Evolutionary conservation across 2,888 invertebrate genomes (phyloP).

Genomic region (Cheilosia vernalis): DNA sequence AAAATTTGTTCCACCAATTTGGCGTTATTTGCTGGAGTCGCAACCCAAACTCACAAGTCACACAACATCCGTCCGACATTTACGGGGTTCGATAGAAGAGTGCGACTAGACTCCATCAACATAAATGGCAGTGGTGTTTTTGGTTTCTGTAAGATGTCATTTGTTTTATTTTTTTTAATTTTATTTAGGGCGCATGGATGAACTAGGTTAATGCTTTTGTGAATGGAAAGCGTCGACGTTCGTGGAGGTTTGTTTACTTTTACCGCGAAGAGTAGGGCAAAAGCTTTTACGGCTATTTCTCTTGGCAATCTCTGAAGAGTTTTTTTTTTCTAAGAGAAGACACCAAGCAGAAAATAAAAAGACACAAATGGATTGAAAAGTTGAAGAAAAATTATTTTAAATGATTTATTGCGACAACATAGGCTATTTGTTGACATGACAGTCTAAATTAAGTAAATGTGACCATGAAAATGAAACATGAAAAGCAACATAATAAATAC

Average conservation of each 20-base stretch:
- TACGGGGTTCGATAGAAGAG: conserved; percentile 44
- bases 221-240: conserved; percentile 47
- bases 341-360: background rate
- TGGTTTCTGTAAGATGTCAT: background rate
- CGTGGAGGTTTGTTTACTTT: conserved; percentile 66
- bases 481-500: conserved; percentile 55
- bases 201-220: conserved; percentile 72
- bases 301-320: background rate
- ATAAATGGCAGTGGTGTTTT: conserved; percentile 35
- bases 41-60: background rate
- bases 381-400: conserved; percentile 27
- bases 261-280: background rate
- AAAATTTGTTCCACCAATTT: background rate
- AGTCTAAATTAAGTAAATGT: conserved; percentile 71
- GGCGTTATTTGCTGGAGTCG: too few species aligned
- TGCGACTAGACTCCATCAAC: conserved; percentile 5
- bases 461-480: conserved; percentile 53
- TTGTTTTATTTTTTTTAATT: background rate
- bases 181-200: conserved; percentile 50
- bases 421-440: conserved; percentile 68
- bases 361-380: conserved; percentile 10
- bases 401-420: conserved; percentile 71
- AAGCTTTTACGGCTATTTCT: background rate
- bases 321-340: background rate
- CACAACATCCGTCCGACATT: background rate